Evolutionary conservation across 2,797 vertebrate genomes (phyloP).

Genomic region (Prunella strophiata): DNA sequence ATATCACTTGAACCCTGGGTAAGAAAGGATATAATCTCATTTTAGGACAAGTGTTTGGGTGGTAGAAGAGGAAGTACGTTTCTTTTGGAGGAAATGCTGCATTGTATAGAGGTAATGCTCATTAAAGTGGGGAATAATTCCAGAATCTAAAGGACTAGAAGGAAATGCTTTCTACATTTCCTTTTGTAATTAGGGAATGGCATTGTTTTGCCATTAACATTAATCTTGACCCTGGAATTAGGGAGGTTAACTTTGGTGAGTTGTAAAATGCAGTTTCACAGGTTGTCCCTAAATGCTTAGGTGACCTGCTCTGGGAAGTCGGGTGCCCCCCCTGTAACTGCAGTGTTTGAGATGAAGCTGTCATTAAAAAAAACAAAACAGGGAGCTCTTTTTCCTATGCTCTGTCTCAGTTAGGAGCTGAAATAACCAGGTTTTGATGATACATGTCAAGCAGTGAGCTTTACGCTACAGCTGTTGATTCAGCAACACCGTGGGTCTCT

Average conservation of each 20-base stretch:
- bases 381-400: rapidly evolving
- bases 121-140: background rate
- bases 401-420: background rate
- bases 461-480: background rate
- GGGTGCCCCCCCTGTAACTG: rapidly evolving
- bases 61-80: background rate
- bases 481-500: background rate
- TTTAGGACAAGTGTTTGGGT: background rate
- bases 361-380: background rate
- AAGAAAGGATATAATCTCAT: background rate
- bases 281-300: background rate
- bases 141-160: background rate
- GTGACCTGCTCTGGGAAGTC: background rate
- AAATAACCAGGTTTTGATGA: background rate
- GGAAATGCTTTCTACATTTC: background rate
- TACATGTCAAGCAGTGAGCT: background rate
- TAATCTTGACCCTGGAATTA: background rate
- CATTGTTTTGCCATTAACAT: background rate
- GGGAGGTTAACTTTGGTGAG: background rate
- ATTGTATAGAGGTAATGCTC: background rate
- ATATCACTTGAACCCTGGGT: background rate
- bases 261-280: background rate
- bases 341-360: background rate
- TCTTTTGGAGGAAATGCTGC: background rate
- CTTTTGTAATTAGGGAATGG: background rate